Percentiles rank a stretch among this genome's conserved stretches.
phyloP scores from a whole-genome alignment of 2,888 invertebrate genomes.

The Hemaris fuciformis region DNA sequence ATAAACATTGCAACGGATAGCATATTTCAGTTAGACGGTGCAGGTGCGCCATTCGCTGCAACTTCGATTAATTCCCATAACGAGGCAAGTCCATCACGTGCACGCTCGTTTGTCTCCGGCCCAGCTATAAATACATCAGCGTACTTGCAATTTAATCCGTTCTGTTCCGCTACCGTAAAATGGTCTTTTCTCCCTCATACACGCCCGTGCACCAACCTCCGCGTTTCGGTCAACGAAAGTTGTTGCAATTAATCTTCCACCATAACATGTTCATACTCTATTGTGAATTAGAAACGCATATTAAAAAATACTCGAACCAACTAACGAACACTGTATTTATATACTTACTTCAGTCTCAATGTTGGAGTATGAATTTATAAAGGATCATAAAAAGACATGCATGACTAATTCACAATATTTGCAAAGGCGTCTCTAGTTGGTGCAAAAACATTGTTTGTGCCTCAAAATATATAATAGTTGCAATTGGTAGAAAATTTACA shows the following conservation, averaged over 20 bases:
- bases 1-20: conserved; percentile 32
- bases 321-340: background rate
- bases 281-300: conserved; percentile 52
- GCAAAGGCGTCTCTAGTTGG: background rate
- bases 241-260: conserved; percentile 63
- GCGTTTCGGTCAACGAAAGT: conserved; percentile 63
- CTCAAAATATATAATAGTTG: conserved; percentile 40
- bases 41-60: conserved; percentile 73
- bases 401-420: background rate
- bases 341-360: background rate
- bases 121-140: conserved; percentile 80
- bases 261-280: conserved; percentile 47
- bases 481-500: conserved; percentile 58
- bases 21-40: conserved; percentile 70
- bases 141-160: conserved; percentile 80
- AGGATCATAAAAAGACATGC: conserved; percentile 15
- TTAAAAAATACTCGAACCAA: conserved; percentile 22
- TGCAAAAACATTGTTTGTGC: background rate
- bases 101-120: conserved; percentile 78
- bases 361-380: background rate
- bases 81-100: conserved; percentile 80
- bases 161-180: conserved; percentile 66
- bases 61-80: conserved; percentile 81
- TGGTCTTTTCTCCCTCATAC: conserved; percentile 50
- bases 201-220: conserved; percentile 35